phyloP scores from a whole-genome alignment of 2,113 vertebrate genomes.

The Gavialis gangeticus region DNA sequence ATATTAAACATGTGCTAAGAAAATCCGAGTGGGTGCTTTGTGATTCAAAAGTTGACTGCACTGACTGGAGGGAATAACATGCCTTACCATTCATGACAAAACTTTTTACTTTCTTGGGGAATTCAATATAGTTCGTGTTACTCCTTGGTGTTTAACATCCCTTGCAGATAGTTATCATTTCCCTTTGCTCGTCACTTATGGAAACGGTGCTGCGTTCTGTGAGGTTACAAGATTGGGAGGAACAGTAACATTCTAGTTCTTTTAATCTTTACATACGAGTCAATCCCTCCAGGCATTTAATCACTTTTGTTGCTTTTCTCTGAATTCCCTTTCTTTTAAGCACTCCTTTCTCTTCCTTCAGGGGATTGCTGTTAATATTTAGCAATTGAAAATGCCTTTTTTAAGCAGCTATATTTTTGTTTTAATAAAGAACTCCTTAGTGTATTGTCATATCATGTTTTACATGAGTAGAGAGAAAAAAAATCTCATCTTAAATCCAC shows the following conservation, averaged over 20 bases:
- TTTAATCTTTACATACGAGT: slow-evolving; percentile 7
- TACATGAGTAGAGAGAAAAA: background rate
- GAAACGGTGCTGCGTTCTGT: background rate
- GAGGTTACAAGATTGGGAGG: background rate
- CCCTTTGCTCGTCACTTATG: background rate
- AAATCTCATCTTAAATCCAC: background rate
- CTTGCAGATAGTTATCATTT: background rate
- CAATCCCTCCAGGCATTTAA: background rate
- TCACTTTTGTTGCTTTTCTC: background rate
- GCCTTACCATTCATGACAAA: background rate
- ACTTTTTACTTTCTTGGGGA: background rate
- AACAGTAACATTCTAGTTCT: background rate
- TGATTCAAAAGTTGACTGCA: background rate
- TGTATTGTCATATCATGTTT: slow-evolving; percentile 3
- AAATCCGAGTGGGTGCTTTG: fast-evolving
- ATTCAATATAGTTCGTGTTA: background rate
- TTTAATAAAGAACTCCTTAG: background rate
- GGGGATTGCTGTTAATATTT: background rate
- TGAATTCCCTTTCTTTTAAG: background rate
- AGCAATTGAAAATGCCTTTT: background rate
- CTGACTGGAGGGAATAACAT: background rate
- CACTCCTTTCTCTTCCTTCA: background rate
- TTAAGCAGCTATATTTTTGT: background rate
- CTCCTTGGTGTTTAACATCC: fast-evolving
- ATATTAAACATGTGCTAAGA: background rate